Conservation (phyloP, 2,888 invertebrate species). For the Entomobrya proxima region DNA sequence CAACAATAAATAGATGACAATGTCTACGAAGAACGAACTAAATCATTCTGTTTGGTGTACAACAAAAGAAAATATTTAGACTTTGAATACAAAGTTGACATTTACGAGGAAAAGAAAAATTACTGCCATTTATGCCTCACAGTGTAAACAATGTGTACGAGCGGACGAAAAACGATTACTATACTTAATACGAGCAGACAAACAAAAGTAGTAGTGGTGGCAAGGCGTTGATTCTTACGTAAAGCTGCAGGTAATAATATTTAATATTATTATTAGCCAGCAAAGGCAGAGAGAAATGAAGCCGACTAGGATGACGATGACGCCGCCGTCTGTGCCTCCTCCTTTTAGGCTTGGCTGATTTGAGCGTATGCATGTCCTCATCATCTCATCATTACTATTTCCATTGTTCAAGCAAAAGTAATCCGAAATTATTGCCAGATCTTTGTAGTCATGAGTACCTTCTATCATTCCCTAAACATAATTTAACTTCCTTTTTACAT, state of each 20-base stretch:
- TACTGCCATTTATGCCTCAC: slow-evolving; percentile 44
- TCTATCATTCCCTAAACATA: slow-evolving; percentile 2
- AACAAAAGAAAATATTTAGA: slow-evolving; percentile 29
- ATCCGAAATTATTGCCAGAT: slow-evolving; percentile 20
- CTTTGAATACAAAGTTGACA: slow-evolving; percentile 40
- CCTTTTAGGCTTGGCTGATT: slow-evolving; percentile 45
- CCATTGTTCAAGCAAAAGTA: slow-evolving; percentile 30
- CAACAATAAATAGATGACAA: background rate
- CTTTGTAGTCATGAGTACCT: background rate
- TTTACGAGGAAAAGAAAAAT: slow-evolving; percentile 58
- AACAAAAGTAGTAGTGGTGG: too few relatives aligned
- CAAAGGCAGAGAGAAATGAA: background rate
- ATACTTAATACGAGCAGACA: background rate
- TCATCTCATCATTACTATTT: slow-evolving; percentile 20
- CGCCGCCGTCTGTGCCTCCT: slow-evolving; percentile 1
- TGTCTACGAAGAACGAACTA: slow-evolving; percentile 15
- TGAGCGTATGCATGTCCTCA: background rate
- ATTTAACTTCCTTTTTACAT: slow-evolving; percentile 39
- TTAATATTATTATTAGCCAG: slow-evolving; percentile 28
- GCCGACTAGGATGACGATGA: background rate
- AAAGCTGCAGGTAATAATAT: slow-evolving; percentile 32
- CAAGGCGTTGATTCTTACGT: slow-evolving; percentile 21
- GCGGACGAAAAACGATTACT: background rate
- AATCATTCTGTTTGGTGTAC: slow-evolving; percentile 30
- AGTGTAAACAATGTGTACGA: slow-evolving; percentile 38